Evolutionary conservation across 1,140 invertebrate species (phyloP).

Genomic region (Drosophila kepulauana): DNA sequence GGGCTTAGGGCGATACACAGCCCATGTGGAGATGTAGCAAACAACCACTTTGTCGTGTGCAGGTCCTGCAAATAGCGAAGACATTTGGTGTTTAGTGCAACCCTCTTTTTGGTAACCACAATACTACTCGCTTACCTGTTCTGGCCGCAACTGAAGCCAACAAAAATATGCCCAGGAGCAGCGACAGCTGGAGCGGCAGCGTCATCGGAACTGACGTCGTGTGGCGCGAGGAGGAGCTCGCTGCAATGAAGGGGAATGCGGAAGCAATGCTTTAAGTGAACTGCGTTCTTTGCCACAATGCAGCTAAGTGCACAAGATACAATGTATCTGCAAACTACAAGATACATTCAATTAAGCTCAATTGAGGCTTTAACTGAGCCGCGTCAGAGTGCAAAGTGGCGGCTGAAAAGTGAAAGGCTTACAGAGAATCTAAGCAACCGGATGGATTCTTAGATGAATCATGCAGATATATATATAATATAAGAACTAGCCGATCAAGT

Average conservation of each 20-base stretch:
- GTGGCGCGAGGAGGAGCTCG: not conserved
- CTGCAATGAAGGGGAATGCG: slow-evolving; percentile 11
- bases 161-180: slow-evolving; percentile 65
- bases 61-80: slow-evolving; percentile 79
- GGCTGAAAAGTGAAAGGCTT: slow-evolving; percentile 66
- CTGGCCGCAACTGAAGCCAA: slow-evolving; percentile 69
- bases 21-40: slow-evolving; percentile 93
- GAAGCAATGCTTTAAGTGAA: slow-evolving; percentile 59
- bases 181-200: slow-evolving; percentile 15
- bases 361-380: slow-evolving; percentile 59
- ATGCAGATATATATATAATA: slow-evolving; percentile 1
- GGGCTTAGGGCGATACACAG: slow-evolving; percentile 88
- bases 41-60: slow-evolving; percentile 89
- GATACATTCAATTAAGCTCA: slow-evolving; percentile 69
- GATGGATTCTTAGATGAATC: slow-evolving; percentile 37
- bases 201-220: not conserved
- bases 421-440: slow-evolving; percentile 27
- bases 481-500: no score
- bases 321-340: slow-evolving; percentile 20
- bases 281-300: slow-evolving; percentile 33
- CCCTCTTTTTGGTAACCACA: slow-evolving; percentile 45
- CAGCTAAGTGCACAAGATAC: slow-evolving; percentile 25
- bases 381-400: not conserved
- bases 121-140: slow-evolving; percentile 52
- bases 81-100: slow-evolving; percentile 2